phyloP scores from a whole-genome alignment of 2,888 invertebrate species.

The Adela reaumurella region DNA sequence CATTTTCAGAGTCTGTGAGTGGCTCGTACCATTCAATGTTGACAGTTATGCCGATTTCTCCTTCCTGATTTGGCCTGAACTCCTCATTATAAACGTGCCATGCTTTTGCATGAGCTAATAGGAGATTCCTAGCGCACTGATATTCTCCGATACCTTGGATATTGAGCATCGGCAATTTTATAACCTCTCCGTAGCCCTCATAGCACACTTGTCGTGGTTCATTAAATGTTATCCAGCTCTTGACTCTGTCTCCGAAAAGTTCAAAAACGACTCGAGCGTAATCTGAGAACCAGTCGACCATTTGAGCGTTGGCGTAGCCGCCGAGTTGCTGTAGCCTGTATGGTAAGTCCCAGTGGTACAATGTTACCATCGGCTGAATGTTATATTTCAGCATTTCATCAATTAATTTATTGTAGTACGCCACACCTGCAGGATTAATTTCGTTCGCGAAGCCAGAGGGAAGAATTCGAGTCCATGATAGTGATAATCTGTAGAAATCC shows the following conservation, averaged over 20 bases:
- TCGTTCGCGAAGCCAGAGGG: slow-evolving; percentile 51
- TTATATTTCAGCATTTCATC: slow-evolving; percentile 49
- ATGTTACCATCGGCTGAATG: slow-evolving; percentile 56
- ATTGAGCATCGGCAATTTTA: slow-evolving; percentile 23
- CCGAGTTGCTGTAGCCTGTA: slow-evolving; percentile 48
- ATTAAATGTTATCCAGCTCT: slow-evolving; percentile 55
- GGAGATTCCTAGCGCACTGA: slow-evolving; percentile 36
- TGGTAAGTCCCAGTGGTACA: slow-evolving; percentile 64
- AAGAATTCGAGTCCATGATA: slow-evolving; percentile 64
- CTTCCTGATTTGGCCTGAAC: slow-evolving; percentile 20
- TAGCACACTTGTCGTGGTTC: slow-evolving; percentile 38
- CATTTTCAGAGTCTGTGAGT: slow-evolving; percentile 27
- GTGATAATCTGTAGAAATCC: slow-evolving; percentile 55
- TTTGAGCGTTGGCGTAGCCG: slow-evolving; percentile 39
- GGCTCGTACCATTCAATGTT: slow-evolving; percentile 31
- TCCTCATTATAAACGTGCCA: slow-evolving; percentile 31
- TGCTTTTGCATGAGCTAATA: slow-evolving; percentile 50
- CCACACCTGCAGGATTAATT: slow-evolving; percentile 55
- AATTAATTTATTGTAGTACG: slow-evolving; percentile 63
- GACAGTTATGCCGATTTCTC: slow-evolving; percentile 16
- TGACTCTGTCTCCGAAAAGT: slow-evolving; percentile 33
- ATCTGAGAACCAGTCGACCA: slow-evolving; percentile 43
- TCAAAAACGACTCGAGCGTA: slow-evolving; percentile 40
- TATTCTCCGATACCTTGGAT: slow-evolving; percentile 38
- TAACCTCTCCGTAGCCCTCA: slow-evolving; percentile 32